Base-by-base conservation (phyloP, 1,140 invertebrate genomes). In the Aphelenchoides avenae region DNA sequence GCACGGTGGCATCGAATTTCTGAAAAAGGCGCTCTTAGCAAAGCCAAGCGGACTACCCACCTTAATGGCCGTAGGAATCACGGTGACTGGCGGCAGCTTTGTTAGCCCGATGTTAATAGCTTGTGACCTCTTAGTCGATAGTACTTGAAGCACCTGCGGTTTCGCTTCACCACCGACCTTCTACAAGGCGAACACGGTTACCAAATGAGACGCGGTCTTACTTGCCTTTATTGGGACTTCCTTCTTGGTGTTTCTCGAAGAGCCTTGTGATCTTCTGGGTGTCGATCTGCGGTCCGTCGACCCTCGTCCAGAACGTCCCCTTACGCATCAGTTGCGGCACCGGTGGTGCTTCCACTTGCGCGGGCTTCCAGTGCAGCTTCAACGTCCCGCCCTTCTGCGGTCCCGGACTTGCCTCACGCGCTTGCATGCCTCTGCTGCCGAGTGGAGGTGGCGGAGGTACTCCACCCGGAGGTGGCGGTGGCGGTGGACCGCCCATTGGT, bases 91-190 rank as follows among this genome's bases (percentile, higher is more conserved):
- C 24, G 95, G 94, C 61, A 99, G 80, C 77, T 96, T 96, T 7
- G 93, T 99, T 86, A 99, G 89, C n/a, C 91, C 91, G 71, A 99
- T 99, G 78, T 98, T 99, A 65, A 99, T 98, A 9, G 91, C 91
- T 79, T 99, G 97, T 1, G 93, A 98, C 61, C 95, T 82, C 77
- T 99, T 99, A 22, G 91, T 86, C 79, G 96, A 91, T 75, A 99
- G 81, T 26, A 99, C 91, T 48, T 94, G 89, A 51, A 96, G 86
- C 79, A 92, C 89, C 78, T 92, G 89, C 74, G 68, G 65, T 39
- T 88, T 95, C 77, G 66, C 37, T 44, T 94, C 78, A 87, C 89
- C 80, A 86, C 83, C 78, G 90, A 89, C 41, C 56, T 75, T 75
- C 65, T 75, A 29, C 22, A 66, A 61, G n/a, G 11, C 9, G 31